Base-by-base conservation (phyloP, 2,888 invertebrate genomes). In the Ischnus inquisitorius region DNA sequence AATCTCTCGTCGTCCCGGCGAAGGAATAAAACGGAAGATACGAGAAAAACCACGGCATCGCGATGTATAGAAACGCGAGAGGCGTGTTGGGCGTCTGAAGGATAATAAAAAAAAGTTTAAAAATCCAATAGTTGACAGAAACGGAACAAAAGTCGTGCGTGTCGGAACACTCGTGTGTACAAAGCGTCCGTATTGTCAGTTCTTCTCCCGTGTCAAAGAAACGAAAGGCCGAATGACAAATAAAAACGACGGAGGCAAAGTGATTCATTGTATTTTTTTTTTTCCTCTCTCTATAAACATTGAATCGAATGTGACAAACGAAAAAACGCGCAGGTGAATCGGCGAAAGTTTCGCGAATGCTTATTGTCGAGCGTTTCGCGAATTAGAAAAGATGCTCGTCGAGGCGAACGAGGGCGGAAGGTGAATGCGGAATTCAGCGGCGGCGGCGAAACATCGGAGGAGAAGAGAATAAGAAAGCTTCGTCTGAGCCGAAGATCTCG, bases 21-120 rank as follows among this genome's bases (percentile, higher is more conserved):
- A 19, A 57, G 8, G 22, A 57, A 57, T 22, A 4, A 25, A 34
- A 34, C 4, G 1, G 8, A 34, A 34, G 34, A 34, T 6, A 34
- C 34, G 34, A 34, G 4, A 34, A 34, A 34, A 34, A 34, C 34
- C 12, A 22, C 76, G 75, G 69, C 68, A 16, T 22, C 54, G 43
- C 60, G 41, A 78, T 72, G 46, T 54, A 65, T 69, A 69, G 39
- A 10, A 16, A 65, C 64, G 41, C 28, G 39, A 57, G 12, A 72
- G 60, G 65, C 79, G 80, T 69, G 25, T 80, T 72, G 60, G 76
- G 74, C 80, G 80, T 76, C 76, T 83, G 39, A 81, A 34, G 4
- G 41, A 77, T 80, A 67, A 57, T 19, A 60, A 57, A 12, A 57
- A 12, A 14, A 14, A 28, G 14, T 25, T 12, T 25, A 28, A n/a